Conservation (phyloP, 2,113 vertebrate species). For the Spilogale gracilis region DNA sequence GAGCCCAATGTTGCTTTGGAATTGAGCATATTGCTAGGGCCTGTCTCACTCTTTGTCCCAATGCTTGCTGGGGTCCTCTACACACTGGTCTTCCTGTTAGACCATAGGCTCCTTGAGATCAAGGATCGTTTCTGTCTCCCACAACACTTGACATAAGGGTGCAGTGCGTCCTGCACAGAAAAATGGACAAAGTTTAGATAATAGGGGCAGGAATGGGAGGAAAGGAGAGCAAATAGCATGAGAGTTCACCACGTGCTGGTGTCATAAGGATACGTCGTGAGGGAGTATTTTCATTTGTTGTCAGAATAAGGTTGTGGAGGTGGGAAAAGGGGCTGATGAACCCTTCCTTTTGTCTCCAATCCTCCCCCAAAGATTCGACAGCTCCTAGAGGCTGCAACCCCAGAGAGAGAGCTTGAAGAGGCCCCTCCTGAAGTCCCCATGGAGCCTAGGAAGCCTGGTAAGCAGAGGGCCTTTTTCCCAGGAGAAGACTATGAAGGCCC, state of each 20-base stretch:
- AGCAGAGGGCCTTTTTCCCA: slow-evolving; percentile 31
- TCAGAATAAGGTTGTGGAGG: neutral
- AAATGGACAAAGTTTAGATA: neutral
- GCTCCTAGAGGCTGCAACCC: slow-evolving; percentile 77
- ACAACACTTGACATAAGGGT: neutral
- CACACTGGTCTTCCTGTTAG: neutral
- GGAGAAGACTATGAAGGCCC: neutral
- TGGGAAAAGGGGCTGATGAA: neutral
- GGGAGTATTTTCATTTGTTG: neutral
- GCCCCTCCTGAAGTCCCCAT: neutral
- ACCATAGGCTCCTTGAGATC: neutral
- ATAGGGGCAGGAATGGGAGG: neutral
- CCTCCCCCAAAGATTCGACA: slow-evolving; percentile 78
- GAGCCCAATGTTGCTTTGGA: neutral
- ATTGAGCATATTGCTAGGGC: neutral
- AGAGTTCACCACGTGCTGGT: neutral
- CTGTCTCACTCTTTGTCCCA: neutral
- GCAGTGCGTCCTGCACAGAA: neutral
- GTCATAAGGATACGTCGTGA: neutral
- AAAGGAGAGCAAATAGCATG: neutral
- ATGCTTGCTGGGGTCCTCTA: neutral
- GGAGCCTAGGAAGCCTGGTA: slow-evolving; percentile 68
- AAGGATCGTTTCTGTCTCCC: neutral
- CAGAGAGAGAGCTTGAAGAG: slow-evolving; percentile 63
- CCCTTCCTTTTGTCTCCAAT: neutral